phyloP scores from a whole-genome alignment of 2,888 invertebrate genomes.

The Cotesia congregata region DNA sequence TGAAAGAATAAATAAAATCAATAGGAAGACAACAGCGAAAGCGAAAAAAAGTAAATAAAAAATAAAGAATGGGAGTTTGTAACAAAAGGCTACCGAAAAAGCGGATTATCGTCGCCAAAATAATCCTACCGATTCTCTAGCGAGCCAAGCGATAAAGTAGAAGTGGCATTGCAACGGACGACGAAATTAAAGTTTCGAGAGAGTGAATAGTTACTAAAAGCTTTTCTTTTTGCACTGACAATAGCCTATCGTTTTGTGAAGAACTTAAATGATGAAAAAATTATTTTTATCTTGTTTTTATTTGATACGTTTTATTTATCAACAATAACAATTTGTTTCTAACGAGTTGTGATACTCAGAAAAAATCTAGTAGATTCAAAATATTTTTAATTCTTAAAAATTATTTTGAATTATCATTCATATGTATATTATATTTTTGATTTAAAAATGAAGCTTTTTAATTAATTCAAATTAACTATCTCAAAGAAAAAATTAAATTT shows the following conservation, averaged over 20 bases:
- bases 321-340: too few species aligned
- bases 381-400: too few species aligned
- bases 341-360: too few species aligned
- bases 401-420: too few species aligned
- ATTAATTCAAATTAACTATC: too few species aligned
- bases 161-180: not conserved
- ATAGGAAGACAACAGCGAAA: not conserved
- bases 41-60: not conserved
- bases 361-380: too few species aligned
- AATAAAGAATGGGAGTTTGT: not conserved
- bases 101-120: slow-evolving; percentile 4
- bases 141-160: slow-evolving; percentile 7
- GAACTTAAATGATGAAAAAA: not conserved
- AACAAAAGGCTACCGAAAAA: not conserved
- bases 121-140: slow-evolving; percentile 2
- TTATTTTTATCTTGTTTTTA: not conserved
- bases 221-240: slow-evolving; percentile 1
- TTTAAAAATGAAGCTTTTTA: too few species aligned
- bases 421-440: too few species aligned
- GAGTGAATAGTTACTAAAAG: not conserved
- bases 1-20: not conserved
- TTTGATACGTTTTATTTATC: too few species aligned
- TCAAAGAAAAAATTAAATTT: too few species aligned
- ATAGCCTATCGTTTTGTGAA: not conserved
- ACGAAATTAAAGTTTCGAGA: slow-evolving; percentile 10